Evolutionary conservation across 2,888 invertebrate species (phyloP).

Genomic region (Andrena flavipes): DNA sequence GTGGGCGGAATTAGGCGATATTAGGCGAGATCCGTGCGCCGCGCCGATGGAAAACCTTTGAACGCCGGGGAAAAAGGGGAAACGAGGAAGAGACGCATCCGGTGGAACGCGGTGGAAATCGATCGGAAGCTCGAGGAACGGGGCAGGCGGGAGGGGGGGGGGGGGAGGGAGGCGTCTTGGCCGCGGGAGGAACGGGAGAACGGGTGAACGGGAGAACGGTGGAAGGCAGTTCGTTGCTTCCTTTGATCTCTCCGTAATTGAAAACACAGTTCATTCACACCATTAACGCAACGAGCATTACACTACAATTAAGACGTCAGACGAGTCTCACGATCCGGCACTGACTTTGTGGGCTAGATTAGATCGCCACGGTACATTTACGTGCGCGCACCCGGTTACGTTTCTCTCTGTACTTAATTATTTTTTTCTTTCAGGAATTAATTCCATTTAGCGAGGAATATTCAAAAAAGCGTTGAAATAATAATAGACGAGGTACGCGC

Average conservation of each 20-base stretch:
- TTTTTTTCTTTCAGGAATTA: constrained; percentile 65
- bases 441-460: constrained; percentile 67
- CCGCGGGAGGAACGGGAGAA: constrained; percentile 17
- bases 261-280: constrained; percentile 75
- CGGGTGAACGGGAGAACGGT: constrained; percentile 7
- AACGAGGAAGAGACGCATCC: neutral
- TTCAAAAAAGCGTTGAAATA: constrained; percentile 65
- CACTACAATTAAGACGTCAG: constrained; percentile 75
- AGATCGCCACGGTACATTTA: constrained; percentile 74
- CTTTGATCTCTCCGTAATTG: constrained; percentile 73
- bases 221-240: constrained; percentile 67
- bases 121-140: constrained; percentile 21
- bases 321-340: constrained; percentile 73
- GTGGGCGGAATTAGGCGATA: too few species aligned
- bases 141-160: neutral
- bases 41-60: neutral
- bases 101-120: constrained; percentile 25
- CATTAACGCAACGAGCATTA: constrained; percentile 75
- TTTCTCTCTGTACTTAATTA: constrained; percentile 68
- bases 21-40: neutral
- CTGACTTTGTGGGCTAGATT: constrained; percentile 73
- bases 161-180: neutral
- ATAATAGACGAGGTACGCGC: constrained; percentile 51
- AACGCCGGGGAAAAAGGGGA: neutral
- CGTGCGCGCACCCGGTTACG: constrained; percentile 62